phyloP scores from a whole-genome alignment of 2,113 vertebrate species.

The Cheirogaleus medius region DNA sequence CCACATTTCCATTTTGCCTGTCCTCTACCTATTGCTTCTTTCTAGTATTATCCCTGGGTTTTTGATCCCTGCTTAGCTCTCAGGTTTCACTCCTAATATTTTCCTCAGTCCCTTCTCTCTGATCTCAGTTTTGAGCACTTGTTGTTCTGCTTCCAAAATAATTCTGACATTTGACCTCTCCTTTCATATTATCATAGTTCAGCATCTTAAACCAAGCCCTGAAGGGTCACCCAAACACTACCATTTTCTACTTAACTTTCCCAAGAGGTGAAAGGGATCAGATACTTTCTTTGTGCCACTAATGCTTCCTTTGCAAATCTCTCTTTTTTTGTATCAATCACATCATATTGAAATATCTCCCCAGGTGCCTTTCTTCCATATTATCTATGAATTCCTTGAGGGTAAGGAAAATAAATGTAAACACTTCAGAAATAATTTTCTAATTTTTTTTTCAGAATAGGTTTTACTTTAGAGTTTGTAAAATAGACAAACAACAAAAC shows the following conservation, averaged over 20 bases:
- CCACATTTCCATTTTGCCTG: background rate
- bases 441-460: background rate
- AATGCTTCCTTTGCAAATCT: background rate
- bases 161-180: background rate
- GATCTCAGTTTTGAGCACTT: background rate
- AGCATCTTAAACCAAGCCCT: background rate
- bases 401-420: background rate
- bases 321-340: background rate
- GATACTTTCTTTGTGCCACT: background rate
- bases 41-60: background rate
- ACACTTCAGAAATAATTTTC: background rate
- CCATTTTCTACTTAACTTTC: background rate
- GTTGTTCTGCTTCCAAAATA: background rate
- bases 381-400: background rate
- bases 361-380: background rate
- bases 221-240: background rate
- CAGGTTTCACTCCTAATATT: background rate
- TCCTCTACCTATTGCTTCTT: background rate
- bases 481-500: background rate
- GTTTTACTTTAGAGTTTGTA: conserved; percentile 51
- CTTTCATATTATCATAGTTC: background rate
- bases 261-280: background rate
- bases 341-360: background rate
- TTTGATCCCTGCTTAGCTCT: background rate
- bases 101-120: background rate